Conservation (phyloP, 2,113 vertebrate genomes). For the Columba janthina region DNA sequence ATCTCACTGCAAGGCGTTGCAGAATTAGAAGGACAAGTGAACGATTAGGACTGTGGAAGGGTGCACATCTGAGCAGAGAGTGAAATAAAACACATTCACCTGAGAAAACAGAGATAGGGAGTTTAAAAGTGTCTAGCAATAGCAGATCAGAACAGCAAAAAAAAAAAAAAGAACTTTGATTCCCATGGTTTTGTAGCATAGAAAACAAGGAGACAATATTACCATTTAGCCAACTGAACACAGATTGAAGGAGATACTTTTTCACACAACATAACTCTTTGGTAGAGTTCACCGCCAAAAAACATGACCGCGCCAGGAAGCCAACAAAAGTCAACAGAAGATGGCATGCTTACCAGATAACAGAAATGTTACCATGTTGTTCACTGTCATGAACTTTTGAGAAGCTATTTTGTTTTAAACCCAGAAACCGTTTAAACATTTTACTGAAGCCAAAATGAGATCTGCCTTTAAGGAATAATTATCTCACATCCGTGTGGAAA, state of each 20-base stretch:
- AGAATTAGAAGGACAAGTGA: neutral
- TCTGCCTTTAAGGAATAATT: neutral
- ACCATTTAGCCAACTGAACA: neutral
- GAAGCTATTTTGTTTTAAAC: neutral
- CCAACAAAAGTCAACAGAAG: neutral
- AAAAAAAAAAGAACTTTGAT: neutral
- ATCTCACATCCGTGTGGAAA: neutral
- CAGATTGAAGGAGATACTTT: neutral
- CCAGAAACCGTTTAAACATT: neutral
- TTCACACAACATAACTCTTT: accelerated
- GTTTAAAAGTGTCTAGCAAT: neutral
- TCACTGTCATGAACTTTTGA: neutral
- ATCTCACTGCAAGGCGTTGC: neutral
- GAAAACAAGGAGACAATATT: neutral
- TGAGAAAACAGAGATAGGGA: neutral
- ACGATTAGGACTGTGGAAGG: neutral
- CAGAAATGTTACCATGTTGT: neutral
- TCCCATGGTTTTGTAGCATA: neutral
- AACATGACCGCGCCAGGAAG: neutral
- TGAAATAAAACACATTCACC: neutral
- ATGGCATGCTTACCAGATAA: neutral
- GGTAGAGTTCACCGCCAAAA: neutral
- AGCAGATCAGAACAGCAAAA: neutral
- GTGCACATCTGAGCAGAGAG: neutral
- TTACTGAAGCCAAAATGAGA: neutral